Conservation (phyloP, 2,113 vertebrate species). For the Lutjanus erythropterus region DNA sequence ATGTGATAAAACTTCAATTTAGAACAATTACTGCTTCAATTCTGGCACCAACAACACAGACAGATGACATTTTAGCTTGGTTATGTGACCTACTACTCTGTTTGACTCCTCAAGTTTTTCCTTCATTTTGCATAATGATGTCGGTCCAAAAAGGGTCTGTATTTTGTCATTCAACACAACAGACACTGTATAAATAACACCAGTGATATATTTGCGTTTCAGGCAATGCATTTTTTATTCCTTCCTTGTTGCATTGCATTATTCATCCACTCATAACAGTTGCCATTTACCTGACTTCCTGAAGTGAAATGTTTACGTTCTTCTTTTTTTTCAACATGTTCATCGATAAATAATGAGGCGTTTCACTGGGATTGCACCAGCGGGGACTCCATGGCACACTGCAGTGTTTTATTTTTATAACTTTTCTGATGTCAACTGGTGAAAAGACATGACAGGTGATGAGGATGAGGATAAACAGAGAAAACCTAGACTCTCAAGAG, state of each 20-base stretch:
- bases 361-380: constrained; percentile 30
- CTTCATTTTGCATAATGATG: too few relatives aligned
- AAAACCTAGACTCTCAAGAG: neutral
- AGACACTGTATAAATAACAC: constrained; percentile 15
- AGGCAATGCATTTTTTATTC: constrained; percentile 47
- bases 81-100: too few relatives aligned
- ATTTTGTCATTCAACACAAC: constrained; percentile 5
- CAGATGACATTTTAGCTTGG: too few relatives aligned
- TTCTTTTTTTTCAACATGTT: constrained; percentile 9
- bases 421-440: constrained; percentile 1
- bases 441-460: constrained; percentile 5
- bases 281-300: constrained; percentile 56
- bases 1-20: too few relatives aligned
- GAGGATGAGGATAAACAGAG: neutral
- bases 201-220: constrained; percentile 24
- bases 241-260: constrained; percentile 45
- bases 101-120: too few relatives aligned
- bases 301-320: constrained; percentile 42
- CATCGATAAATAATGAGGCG: constrained; percentile 55
- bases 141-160: too few relatives aligned
- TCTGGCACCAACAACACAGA: too few relatives aligned
- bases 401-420: constrained; percentile 14
- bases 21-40: too few relatives aligned
- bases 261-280: constrained; percentile 60
- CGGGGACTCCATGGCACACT: constrained; percentile 27